These are phyloP conservation scores for Drosophila tropicalis DNA, from an alignment of 1,140 invertebrate genomes.

Conservation along the genomic window DNA sequence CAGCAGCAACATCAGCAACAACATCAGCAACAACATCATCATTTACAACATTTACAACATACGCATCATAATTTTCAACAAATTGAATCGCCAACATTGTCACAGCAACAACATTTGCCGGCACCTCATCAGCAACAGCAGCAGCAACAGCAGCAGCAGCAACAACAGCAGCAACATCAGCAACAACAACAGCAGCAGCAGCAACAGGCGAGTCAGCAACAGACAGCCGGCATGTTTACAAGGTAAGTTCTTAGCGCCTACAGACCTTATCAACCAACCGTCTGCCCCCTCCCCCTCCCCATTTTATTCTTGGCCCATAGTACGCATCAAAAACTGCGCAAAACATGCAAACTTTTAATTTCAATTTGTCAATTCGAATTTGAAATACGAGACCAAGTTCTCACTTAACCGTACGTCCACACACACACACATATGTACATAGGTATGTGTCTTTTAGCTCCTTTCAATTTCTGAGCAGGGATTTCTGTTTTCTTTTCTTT, in stretches of 20 bases:
- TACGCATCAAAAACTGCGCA: constrained; percentile 60
- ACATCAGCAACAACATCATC: constrained; percentile 71
- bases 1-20: constrained; percentile 63
- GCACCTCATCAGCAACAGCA: constrained; percentile 42
- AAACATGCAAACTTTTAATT: constrained; percentile 80
- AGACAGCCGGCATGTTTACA: constrained; percentile 78
- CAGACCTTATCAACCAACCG: constrained; percentile 30
- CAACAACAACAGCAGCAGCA: constrained; percentile 34
- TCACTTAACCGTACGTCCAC: constrained; percentile 36
- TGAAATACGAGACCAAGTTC: constrained; percentile 58
- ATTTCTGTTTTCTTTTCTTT: constrained; percentile 44
- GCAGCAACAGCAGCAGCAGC: constrained; percentile 42
- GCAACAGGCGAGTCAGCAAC: constrained; percentile 53
- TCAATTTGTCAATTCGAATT: constrained; percentile 76
- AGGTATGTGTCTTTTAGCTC: constrained; percentile 16
- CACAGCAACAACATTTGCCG: constrained; percentile 60
- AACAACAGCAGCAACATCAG: constrained; percentile 29
- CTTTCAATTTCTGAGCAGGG: constrained; percentile 49
- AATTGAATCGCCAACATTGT: constrained; percentile 55
- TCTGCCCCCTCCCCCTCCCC: constrained; percentile 28
- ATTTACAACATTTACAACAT: constrained; percentile 72
- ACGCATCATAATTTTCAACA: constrained; percentile 77
- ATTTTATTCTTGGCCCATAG: constrained; percentile 12
- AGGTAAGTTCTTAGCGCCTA: constrained; percentile 78
- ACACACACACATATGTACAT: too few species aligned